phyloP scores from a whole-genome alignment of 92 coral and sea anemone species.

The Porites divaricata region DNA sequence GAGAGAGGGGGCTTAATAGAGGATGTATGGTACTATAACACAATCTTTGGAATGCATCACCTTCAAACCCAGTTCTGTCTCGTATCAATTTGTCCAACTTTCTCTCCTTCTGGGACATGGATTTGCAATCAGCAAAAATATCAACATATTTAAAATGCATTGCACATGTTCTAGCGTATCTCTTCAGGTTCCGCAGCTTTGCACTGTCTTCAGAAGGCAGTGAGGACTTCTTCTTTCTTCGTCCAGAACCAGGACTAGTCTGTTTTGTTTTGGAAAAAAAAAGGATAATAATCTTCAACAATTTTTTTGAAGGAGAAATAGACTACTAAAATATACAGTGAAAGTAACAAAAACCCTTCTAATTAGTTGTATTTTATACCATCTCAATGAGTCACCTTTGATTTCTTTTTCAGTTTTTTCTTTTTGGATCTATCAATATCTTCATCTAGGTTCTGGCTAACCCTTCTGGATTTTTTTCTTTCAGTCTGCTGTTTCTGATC shows the following conservation, averaged over 20 bases:
- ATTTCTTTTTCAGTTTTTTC: constrained; percentile 5
- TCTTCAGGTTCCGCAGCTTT: constrained; percentile 79
- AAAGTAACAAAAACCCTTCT: too few relatives aligned
- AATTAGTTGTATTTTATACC: too few relatives aligned
- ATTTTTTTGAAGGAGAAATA: too few relatives aligned
- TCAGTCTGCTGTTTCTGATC: constrained; percentile 14
- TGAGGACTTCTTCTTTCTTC: constrained; percentile 36
- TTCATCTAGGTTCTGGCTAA: background rate
- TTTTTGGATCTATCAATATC: background rate
- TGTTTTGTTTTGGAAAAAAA: background rate
- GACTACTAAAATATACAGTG: too few relatives aligned
- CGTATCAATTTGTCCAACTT: constrained; percentile 72
- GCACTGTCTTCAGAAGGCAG: constrained; percentile 71
- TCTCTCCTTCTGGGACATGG: constrained; percentile 87
- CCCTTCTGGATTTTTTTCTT: constrained; percentile 3
- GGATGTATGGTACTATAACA: too few relatives aligned
- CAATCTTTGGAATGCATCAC: constrained; percentile 27
- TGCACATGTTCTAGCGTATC: constrained; percentile 81
- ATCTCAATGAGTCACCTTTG: constrained; percentile 2
- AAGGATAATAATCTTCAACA: too few relatives aligned
- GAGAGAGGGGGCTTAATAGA: too few relatives aligned
- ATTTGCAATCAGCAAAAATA: constrained; percentile 83
- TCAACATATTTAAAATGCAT: constrained; percentile 73
- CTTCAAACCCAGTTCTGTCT: constrained; percentile 86
- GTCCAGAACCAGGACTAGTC: constrained; percentile 3